Conservation (phyloP, 2,113 vertebrate species). For the Oriolus oriolus region DNA sequence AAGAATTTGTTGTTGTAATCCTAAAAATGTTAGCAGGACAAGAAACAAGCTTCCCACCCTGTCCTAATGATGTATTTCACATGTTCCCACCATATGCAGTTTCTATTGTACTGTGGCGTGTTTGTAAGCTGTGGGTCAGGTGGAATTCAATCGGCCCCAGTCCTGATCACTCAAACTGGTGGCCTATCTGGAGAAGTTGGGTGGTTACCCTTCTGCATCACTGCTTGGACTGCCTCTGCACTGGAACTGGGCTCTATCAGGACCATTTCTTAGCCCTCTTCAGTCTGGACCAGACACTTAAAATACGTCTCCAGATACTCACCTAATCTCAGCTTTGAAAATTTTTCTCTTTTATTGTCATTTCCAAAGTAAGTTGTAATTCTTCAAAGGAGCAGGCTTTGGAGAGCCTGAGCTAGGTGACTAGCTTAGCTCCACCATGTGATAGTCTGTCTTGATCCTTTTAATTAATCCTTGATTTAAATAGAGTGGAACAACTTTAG, state of each 20-base stretch:
- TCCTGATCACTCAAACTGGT: neutral
- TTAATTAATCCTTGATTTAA: neutral
- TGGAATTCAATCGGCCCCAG: neutral
- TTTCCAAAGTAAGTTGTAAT: neutral
- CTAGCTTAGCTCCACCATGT: neutral
- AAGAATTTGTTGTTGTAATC: neutral
- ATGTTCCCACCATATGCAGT: neutral
- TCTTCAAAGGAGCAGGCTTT: neutral
- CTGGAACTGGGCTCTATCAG: neutral
- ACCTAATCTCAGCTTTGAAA: neutral
- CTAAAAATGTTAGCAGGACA: neutral
- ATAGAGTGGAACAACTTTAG: neutral
- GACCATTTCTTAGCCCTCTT: neutral
- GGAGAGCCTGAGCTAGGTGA: neutral
- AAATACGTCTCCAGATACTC: neutral
- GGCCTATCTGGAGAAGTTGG: neutral
- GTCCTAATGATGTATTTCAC: neutral
- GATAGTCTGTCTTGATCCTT: neutral
- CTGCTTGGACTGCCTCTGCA: neutral
- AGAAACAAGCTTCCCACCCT: neutral
- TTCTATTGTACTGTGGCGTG: neutral
- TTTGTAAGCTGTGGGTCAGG: neutral
- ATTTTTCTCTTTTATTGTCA: neutral
- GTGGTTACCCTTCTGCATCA: neutral
- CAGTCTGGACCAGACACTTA: neutral